phyloP scores from a whole-genome alignment of 2,113 vertebrate genomes.

The Bothrops jararaca region DNA sequence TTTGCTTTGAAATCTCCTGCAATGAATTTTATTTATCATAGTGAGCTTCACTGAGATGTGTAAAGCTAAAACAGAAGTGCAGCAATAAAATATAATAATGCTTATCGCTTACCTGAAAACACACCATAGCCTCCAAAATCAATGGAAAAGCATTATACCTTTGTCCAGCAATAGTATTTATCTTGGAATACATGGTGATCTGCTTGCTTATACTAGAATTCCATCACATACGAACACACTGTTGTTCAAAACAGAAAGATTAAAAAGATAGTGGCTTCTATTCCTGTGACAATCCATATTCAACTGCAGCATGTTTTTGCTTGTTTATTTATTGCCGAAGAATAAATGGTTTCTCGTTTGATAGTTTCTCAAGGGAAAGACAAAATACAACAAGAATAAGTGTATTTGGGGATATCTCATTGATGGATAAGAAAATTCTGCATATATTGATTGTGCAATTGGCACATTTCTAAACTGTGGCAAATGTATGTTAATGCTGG shows the following conservation, averaged over 20 bases:
- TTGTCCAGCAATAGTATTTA: neutral
- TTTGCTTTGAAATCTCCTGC: neutral
- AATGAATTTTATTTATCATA: neutral
- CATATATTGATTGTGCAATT: neutral
- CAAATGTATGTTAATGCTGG: neutral
- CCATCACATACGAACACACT: neutral
- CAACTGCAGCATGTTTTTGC: neutral
- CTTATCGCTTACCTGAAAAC: neutral
- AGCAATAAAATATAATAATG: neutral
- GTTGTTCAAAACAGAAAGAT: neutral
- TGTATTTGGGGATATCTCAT: neutral
- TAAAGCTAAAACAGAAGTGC: neutral
- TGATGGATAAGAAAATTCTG: neutral
- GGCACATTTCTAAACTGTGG: neutral
- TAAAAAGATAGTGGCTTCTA: neutral
- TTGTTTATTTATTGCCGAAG: neutral
- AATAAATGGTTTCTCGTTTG: neutral
- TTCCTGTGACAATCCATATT: neutral
- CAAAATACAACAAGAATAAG: neutral
- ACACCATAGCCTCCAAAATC: neutral
- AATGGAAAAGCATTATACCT: neutral
- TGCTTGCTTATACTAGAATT: neutral
- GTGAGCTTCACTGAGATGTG: neutral
- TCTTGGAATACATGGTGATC: neutral
- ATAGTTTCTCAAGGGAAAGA: neutral